Percentiles rank a stretch among this genome's conserved stretches.
Evolutionary conservation across 2,113 vertebrate species (phyloP).

Genomic region (Sceloporus tristichus): DNA sequence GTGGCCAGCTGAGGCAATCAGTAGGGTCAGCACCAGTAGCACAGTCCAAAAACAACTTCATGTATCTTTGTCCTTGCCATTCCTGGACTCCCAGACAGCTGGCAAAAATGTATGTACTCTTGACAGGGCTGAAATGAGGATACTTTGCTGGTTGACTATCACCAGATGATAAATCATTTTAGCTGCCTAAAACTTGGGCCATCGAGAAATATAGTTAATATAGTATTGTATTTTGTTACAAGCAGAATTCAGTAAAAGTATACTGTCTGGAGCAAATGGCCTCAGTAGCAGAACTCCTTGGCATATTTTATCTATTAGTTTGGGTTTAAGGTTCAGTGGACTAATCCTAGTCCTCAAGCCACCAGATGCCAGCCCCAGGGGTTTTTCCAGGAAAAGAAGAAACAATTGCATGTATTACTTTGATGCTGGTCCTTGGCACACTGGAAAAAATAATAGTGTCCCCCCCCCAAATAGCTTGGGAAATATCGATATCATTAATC

Average conservation of each 20-base stretch:
- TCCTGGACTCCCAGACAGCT: background rate
- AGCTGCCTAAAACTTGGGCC: background rate
- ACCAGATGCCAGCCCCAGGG: too few species aligned
- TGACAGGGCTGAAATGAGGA: background rate
- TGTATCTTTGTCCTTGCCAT: background rate
- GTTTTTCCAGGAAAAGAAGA: background rate
- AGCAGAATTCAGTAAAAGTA: background rate
- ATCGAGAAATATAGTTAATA: background rate
- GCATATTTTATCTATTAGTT: background rate
- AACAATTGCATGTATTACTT: too few species aligned
- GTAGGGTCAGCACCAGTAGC: background rate
- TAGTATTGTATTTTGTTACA: background rate
- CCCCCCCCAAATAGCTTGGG: too few species aligned
- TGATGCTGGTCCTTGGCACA: too few species aligned
- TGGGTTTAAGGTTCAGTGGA: background rate
- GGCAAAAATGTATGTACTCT: background rate
- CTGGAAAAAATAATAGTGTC: too few species aligned
- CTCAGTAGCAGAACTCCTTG: too few species aligned
- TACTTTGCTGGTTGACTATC: background rate
- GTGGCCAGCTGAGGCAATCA: background rate
- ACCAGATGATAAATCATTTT: background rate
- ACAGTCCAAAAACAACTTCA: background rate
- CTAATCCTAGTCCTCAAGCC: too few species aligned
- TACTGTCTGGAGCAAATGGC: background rate
- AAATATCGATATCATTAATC: too few species aligned